Base-by-base conservation (phyloP, 2,113 vertebrate species). In the Athene noctua region DNA sequence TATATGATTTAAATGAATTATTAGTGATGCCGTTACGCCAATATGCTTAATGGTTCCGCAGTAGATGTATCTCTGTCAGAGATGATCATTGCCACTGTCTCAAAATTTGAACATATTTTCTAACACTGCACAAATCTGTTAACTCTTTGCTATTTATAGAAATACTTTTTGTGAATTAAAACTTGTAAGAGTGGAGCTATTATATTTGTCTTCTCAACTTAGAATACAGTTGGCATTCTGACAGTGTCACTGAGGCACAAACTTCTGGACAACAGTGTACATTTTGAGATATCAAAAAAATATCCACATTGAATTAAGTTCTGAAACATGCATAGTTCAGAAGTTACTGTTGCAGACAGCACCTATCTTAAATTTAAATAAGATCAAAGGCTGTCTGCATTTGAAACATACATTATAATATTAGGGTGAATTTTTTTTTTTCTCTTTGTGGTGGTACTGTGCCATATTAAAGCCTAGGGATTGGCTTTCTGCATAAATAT, bases 371-470 rank as follows among this genome's bases (percentile, higher is more conserved):
- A 75, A 94, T 94, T 95, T 91, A 94, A 96, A 95, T 96, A 94
- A 92, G 94, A 96, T 96, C 94, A 96, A 96, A 94, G 88, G 30
- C 87, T 94, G 93, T 57, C 83, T 96, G 62, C 66, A 47, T 92
- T 95, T 89, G 88, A 94, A 96, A 96, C 16, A 22, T 89, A 86
- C 91, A 83, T 96, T 90, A 83, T 80, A 90, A 94, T 90, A 83
- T 92, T 91, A 82, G 86, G 17, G 38, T 46, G 72, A 90, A 93
- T 47, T 47, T 47, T 47, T 46, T 80, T 47, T 63, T 89, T 66
- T 84, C 30, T 61, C 49, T 78, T 77, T 93, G 80, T 94, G 80
- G 72, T 94, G 52, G 49, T 90, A 36, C 58, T 46, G 57, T 82
- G 90, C 62, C 77, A 96, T 95, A 66, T 94, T 96, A 95, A 96